Evolutionary conservation across 2,113 vertebrate species (phyloP).

Genomic region (Myotis lucifugus): DNA sequence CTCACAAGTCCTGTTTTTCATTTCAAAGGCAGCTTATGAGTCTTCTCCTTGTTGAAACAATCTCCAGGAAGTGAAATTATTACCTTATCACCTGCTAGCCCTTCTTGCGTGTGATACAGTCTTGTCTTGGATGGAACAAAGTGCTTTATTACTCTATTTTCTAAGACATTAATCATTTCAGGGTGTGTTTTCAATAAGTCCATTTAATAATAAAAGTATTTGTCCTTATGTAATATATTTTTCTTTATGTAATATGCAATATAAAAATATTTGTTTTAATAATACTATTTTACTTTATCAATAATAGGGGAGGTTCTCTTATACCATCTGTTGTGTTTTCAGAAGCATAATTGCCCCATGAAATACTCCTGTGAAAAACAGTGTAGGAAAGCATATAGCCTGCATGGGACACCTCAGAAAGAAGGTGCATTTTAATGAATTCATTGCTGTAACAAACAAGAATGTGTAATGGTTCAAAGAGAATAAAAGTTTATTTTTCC

Average conservation of each 20-base stretch:
- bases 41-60: slow-evolving; percentile 27
- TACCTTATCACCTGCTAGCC: neutral
- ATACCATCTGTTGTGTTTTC: neutral
- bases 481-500: neutral
- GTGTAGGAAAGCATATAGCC: no score
- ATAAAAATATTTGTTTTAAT: slow-evolving; percentile 39
- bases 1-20: slow-evolving; percentile 42
- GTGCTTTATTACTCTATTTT: neutral
- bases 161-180: slow-evolving; percentile 46
- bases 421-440: neutral
- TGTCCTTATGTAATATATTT: neutral
- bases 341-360: neutral
- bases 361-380: neutral
- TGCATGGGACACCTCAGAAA: neutral
- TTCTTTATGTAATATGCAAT: slow-evolving; percentile 1
- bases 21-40: slow-evolving; percentile 5
- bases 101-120: neutral
- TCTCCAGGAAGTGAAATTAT: slow-evolving; percentile 33
- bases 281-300: neutral
- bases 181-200: slow-evolving; percentile 12
- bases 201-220: slow-evolving; percentile 51
- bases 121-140: slow-evolving; percentile 30
- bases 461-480: neutral
- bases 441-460: neutral
- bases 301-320: neutral